These are phyloP conservation scores for Henicopernis longicauda DNA, from an alignment of 2,113 vertebrate genomes.

Conservation along the genomic window DNA sequence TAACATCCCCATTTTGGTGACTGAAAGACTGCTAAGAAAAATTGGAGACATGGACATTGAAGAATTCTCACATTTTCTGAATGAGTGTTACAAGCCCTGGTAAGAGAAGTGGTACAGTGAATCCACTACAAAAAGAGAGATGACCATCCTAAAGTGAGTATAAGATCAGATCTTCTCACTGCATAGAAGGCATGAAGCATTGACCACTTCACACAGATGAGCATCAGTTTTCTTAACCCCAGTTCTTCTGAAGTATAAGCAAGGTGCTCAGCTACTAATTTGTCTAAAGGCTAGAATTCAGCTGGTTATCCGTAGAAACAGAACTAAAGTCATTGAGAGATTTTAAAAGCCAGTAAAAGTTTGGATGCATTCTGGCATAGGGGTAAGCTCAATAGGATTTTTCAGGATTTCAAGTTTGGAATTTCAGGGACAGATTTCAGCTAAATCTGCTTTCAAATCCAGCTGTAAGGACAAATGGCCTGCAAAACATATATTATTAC, in stretches of 20 bases:
- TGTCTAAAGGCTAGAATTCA: background rate
- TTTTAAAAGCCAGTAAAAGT: background rate
- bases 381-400: background rate
- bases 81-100: background rate
- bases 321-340: background rate
- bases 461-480: background rate
- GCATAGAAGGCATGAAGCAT: background rate
- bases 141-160: background rate
- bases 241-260: background rate
- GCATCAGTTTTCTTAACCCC: background rate
- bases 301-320: background rate
- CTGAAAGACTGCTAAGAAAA: background rate
- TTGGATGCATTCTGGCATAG: background rate
- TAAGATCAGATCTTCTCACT: background rate
- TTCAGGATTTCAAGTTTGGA: background rate
- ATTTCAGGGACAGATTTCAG: background rate
- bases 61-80: background rate
- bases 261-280: background rate
- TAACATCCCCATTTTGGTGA: background rate
- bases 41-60: rapidly evolving
- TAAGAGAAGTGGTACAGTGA: background rate
- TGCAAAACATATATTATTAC: background rate
- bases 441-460: background rate
- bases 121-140: background rate
- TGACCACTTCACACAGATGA: background rate